A percentile compares a stretch with the other conserved stretches of the same genome.
Evolutionary conservation across 2,797 vertebrate species (phyloP).

Genomic region (Eulemur coronatus): DNA sequence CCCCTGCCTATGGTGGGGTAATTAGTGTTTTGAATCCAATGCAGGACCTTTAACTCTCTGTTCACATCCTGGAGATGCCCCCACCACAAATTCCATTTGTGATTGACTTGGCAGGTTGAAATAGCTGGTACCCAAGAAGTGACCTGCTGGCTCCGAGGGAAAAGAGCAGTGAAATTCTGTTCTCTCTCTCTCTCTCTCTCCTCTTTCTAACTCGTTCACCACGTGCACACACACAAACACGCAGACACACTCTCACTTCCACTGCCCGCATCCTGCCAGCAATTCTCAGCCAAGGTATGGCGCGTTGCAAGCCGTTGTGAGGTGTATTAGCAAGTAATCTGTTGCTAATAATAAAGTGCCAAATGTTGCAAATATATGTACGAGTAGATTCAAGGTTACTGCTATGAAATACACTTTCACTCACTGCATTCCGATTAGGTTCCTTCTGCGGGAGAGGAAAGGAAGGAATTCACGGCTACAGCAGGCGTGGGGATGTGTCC

Average conservation of each 20-base stretch:
- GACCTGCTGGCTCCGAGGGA: neutral
- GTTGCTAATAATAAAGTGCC: slow-evolving; percentile 45
- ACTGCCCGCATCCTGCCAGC: neutral
- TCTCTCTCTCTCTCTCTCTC: neutral
- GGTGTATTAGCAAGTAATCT: neutral
- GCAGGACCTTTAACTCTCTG: neutral
- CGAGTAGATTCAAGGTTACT: slow-evolving; percentile 33
- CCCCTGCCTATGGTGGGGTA: neutral
- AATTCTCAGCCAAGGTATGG: neutral
- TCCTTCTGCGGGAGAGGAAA: neutral
- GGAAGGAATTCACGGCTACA: neutral
- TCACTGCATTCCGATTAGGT: slow-evolving; percentile 32
- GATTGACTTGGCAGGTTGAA: too few relatives aligned
- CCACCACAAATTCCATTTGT: too few relatives aligned
- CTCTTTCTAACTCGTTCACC: too few relatives aligned
- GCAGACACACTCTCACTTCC: too few relatives aligned
- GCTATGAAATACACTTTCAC: neutral
- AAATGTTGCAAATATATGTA: neutral
- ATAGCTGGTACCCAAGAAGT: neutral
- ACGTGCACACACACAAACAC: neutral
- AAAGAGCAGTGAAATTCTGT: neutral
- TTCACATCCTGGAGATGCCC: neutral
- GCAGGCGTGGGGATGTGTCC: neutral
- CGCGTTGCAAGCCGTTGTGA: neutral
- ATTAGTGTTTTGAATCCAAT: neutral